Base-by-base conservation (phyloP, 2,888 invertebrate genomes). In the Mythimna vitellina region DNA sequence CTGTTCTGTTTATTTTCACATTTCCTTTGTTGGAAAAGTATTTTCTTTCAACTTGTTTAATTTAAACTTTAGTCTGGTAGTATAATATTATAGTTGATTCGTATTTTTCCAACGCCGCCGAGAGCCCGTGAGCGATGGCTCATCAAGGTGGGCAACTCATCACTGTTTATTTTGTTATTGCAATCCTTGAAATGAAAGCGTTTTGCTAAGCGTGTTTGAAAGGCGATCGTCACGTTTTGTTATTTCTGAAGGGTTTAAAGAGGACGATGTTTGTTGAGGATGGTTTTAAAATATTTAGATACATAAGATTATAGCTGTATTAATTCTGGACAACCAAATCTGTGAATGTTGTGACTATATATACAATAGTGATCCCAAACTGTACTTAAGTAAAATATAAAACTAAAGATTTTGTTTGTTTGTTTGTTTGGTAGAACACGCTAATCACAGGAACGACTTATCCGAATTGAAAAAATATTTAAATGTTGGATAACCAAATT, bases 201-300 rank as follows among this genome's bases (percentile, higher is more conserved):
- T 53, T 82, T 80, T 78, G 82, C 82, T 80, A 82, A 78, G 82
- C 72, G 57, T 63, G 3, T 78, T 62, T 68, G 12, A 51, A 58
- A 72, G 78, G 79, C 82, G 65, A 42, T 67, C 17, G 29, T 56
- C 78, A 82, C 82, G 71, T 66, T 64, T 65, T 49, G 20, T 70
- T 71, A 46, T 61, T 69, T 73, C n/a, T 68, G 25, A 63, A 22
- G 14, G 12, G 6, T 9, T 46, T 57, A 53, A 38, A 32, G 9
- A 20, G 9, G 22, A 20, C 25, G 17, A 32, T 60, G 9, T 17
- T 56, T 71, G 22, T 61, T 22, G 58, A 38, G 14, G 2, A 10
- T 25, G 3, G 14, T 49, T 29, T 32, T 2, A 14, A 22, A n/a
- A 38, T 49, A 8, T 6, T 56, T 20, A 32, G 12, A 58, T 58